Percentiles rank a stretch among this genome's conserved stretches.
Conservation (phyloP, 2,888 invertebrate genomes). For the Caenorhabditis sp. region DNA sequence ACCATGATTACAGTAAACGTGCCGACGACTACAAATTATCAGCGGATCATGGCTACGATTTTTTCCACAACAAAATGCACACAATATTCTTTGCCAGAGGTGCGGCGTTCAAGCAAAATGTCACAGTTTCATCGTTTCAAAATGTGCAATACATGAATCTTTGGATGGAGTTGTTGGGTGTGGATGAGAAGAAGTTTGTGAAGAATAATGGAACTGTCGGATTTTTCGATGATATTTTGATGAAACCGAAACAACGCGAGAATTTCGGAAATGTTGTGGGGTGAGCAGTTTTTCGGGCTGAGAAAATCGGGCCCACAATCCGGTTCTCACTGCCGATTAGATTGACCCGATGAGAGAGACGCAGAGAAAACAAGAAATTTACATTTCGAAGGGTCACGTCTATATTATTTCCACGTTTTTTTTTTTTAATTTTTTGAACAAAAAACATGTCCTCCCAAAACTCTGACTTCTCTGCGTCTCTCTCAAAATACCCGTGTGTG, state of each 20-base stretch:
- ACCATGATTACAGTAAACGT: slow-evolving; percentile 33
- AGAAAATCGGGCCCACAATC: too few relatives aligned
- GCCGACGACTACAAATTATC: slow-evolving; percentile 48
- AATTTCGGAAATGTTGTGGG: slow-evolving; percentile 8
- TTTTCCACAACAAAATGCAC: slow-evolving; percentile 56
- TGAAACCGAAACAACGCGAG: slow-evolving; percentile 16
- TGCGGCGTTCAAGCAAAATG: slow-evolving; percentile 55
- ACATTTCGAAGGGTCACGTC: too few relatives aligned
- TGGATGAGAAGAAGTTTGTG: slow-evolving; percentile 30
- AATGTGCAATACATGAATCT: slow-evolving; percentile 65
- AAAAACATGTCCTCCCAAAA: too few relatives aligned
- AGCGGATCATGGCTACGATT: slow-evolving; percentile 68
- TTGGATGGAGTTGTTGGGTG: slow-evolving; percentile 39
- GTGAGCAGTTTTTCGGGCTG: neutral
- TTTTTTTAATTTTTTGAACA: too few relatives aligned
- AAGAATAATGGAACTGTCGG: slow-evolving; percentile 63
- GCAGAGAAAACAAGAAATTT: too few relatives aligned
- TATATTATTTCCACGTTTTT: too few relatives aligned
- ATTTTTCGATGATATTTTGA: slow-evolving; percentile 42
- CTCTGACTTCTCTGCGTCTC: too few relatives aligned
- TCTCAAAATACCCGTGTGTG: too few relatives aligned
- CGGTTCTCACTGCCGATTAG: too few relatives aligned
- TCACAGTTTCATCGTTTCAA: slow-evolving; percentile 59
- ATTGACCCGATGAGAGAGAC: too few relatives aligned
- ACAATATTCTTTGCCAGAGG: slow-evolving; percentile 67